A percentile compares a stretch with the other conserved stretches of the same genome.
Conservation (phyloP, 1,140 invertebrate species). For the Drosophila orosa region DNA sequence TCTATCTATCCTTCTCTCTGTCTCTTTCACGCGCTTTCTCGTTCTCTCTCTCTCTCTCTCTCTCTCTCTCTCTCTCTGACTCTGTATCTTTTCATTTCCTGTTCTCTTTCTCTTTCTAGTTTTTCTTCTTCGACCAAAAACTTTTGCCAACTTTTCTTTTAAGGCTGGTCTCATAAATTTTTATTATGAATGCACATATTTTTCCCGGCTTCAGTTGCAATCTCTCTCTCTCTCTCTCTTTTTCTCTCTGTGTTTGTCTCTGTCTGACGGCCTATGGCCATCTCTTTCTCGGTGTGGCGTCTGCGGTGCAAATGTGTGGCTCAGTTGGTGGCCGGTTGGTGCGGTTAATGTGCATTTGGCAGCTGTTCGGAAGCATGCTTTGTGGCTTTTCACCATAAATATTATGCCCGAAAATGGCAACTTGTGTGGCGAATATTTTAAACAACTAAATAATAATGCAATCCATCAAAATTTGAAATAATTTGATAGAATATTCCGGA, state of each 20-base stretch:
- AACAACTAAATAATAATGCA: not conserved
- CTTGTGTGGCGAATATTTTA: slow-evolving; percentile 18
- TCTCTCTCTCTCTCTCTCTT: not conserved
- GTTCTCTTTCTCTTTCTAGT: not conserved
- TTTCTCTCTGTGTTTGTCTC: slow-evolving; percentile 4
- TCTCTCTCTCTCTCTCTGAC: not conserved
- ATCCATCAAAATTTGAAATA: not conserved
- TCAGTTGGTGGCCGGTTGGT: slow-evolving; percentile 41
- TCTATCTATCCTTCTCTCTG: not conserved
- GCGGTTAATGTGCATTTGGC: slow-evolving; percentile 51
- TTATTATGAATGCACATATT: slow-evolving; percentile 55
- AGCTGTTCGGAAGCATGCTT: slow-evolving; percentile 36
- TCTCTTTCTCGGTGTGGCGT: slow-evolving; percentile 14
- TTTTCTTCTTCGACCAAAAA: slow-evolving; percentile 6
- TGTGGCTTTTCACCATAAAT: slow-evolving; percentile 37
- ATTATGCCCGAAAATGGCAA: slow-evolving; percentile 18
- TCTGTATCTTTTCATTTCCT: slow-evolving; percentile 10
- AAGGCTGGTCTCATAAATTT: slow-evolving; percentile 50
- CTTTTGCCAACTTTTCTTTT: slow-evolving; percentile 48
- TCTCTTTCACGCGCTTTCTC: not conserved
- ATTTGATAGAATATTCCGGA: not conserved
- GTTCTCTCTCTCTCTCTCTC: not conserved
- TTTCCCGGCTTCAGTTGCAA: slow-evolving; percentile 25
- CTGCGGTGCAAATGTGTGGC: slow-evolving; percentile 36
- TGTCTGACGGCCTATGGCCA: slow-evolving; percentile 11